Evolutionary conservation across 2,113 vertebrate species (phyloP).

Genomic region (Megaptera novaeangliae): DNA sequence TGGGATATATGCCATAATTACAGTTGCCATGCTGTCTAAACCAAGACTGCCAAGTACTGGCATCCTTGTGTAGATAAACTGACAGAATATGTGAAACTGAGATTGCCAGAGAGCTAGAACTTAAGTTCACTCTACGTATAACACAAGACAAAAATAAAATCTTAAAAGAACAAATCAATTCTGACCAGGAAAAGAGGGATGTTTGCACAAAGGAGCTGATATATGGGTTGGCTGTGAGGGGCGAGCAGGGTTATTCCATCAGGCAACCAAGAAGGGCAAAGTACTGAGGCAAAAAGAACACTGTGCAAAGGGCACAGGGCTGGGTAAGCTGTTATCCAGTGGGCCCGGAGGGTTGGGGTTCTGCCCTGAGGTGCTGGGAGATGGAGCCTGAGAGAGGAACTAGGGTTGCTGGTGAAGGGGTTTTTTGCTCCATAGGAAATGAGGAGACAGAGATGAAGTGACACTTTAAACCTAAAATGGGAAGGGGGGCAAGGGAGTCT

Average conservation of each 20-base stretch:
- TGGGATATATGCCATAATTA: neutral
- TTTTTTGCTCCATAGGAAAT: neutral
- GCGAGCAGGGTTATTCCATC: neutral
- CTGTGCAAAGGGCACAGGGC: neutral
- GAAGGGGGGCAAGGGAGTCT: neutral
- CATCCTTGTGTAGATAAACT: neutral
- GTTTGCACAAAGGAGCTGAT: neutral
- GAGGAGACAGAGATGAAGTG: neutral
- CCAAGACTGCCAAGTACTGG: neutral
- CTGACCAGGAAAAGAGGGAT: neutral
- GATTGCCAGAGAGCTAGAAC: neutral
- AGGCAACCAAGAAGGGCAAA: neutral
- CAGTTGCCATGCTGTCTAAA: neutral
- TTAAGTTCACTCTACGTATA: neutral
- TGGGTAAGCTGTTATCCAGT: neutral
- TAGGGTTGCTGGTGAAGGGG: neutral
- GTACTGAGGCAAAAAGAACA: neutral
- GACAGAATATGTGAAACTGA: slow-evolving; percentile 24
- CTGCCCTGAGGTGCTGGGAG: neutral
- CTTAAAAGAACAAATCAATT: neutral
- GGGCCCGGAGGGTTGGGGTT: neutral
- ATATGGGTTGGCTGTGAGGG: neutral
- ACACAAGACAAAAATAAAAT: neutral
- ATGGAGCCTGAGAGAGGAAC: neutral
- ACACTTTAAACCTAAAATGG: neutral